Percentiles rank a stretch among this genome's conserved stretches.
These are phyloP conservation scores for Sarcophaga bullata DNA, from an alignment of 1,140 invertebrate genomes.

Conservation along the genomic window DNA sequence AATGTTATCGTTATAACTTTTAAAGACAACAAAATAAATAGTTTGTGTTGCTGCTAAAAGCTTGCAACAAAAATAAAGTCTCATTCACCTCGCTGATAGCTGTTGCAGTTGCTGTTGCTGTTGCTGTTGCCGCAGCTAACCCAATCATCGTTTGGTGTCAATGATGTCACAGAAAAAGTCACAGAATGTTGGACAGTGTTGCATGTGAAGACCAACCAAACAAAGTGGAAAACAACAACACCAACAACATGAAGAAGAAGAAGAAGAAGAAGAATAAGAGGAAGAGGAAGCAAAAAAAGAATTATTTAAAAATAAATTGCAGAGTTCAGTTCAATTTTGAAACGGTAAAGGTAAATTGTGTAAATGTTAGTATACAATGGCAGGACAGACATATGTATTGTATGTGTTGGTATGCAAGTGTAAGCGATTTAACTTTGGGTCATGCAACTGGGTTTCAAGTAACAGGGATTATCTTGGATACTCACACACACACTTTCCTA, in stretches of 20 bases:
- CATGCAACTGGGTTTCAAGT: background rate
- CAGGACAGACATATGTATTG: too few species aligned
- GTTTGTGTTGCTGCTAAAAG: background rate
- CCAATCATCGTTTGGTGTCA: constrained; percentile 1
- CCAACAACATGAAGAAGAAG: too few species aligned
- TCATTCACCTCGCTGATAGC: background rate
- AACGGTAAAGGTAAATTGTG: too few species aligned
- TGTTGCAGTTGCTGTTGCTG: background rate
- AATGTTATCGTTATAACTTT: background rate
- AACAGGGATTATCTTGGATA: too few species aligned
- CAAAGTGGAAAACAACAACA: background rate
- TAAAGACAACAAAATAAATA: constrained; percentile 15
- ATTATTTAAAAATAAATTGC: background rate
- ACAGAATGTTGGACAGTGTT: background rate
- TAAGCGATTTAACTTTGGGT: background rate
- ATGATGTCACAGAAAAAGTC: constrained; percentile 1
- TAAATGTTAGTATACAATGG: too few species aligned
- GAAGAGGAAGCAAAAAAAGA: background rate
- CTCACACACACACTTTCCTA: too few species aligned
- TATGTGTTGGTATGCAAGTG: background rate
- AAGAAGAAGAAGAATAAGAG: background rate
- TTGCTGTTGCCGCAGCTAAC: background rate
- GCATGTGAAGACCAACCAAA: background rate
- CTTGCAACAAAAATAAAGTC: background rate
- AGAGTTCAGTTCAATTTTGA: background rate